These are phyloP conservation scores for Tenebrio molitor DNA, from an alignment of 1,140 invertebrate genomes.

Conservation along the genomic window DNA sequence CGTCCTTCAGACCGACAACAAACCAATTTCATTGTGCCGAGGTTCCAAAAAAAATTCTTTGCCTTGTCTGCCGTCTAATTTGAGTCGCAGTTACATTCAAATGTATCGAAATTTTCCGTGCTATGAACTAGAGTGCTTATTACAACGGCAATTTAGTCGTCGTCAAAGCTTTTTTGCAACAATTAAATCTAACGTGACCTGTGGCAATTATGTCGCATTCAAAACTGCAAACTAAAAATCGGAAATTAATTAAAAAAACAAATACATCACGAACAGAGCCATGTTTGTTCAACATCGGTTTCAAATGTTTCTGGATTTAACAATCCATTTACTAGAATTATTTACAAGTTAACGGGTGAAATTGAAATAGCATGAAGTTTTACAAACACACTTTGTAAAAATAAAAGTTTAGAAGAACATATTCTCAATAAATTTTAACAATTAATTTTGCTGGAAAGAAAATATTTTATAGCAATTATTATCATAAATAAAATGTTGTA, in stretches of 20 bases:
- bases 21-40: constrained; percentile 1
- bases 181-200: constrained; percentile 35
- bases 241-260: constrained; percentile 33
- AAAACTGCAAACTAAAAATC: constrained; percentile 32
- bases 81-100: constrained; percentile 20
- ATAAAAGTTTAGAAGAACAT: no score
- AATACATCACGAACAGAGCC: constrained; percentile 26
- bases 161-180: constrained; percentile 1
- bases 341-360: no score
- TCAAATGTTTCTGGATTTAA: background rate
- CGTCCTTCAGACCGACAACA: background rate
- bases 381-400: no score
- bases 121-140: constrained; percentile 4
- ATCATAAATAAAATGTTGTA: no score
- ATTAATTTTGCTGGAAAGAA: no score
- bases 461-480: no score
- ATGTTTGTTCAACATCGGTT: constrained; percentile 18
- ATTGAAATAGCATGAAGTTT: no score
- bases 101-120: constrained; percentile 28
- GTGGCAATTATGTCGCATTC: constrained; percentile 19
- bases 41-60: constrained; percentile 6
- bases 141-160: constrained; percentile 22
- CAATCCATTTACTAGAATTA: no score
- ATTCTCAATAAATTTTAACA: no score
- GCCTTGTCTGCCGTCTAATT: background rate